Base-by-base conservation (phyloP, 2,888 invertebrate genomes). In the Mythimna ferrago region DNA sequence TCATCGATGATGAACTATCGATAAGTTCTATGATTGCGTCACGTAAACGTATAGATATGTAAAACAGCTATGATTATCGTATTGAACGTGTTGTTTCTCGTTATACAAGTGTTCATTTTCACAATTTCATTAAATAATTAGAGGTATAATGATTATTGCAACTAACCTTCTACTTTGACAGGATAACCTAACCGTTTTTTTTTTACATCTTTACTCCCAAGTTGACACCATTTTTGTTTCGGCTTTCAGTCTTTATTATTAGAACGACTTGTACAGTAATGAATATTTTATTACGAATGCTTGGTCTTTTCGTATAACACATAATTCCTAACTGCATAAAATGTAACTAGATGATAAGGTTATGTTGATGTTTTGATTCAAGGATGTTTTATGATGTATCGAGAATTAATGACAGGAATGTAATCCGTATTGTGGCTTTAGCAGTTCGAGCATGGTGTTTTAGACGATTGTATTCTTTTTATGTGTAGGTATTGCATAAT, bases 311-410 rank as follows among this genome's bases (percentile, higher is more conserved):
- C 54, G 26, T 62, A n/a, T 21, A 73, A 38, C n/a, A 57, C 48
- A 60, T 73, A 6, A 70, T 44, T 74, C 7, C 32, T 61, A 51
- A 66, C 66, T 48, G 70, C 51, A 9, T 61, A 64, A 71, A 74
- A 76, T 68, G 44, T 82, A 85, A 65, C 73, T 82, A 85, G 68
- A 78, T 83, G 83, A 83, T 94, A 93, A 96, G 96, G 96, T 96
- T 96, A 96, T 96, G 96, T 96, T 96, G 95, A 96, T 96, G 96
- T 96, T 96, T 95, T 96, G 95, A 88, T 95, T 92, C 86, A 85
- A 88, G 86, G 89, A 89, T 90, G 87, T 87, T 86, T 9, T 73
- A 78, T 51, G 79, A 80, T 78, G 82, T 72, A 72, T 62, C 53
- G 70, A 61, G 66, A 69, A 84, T 60, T 78, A 71, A 63, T 82